These are phyloP conservation scores for Sebastes glaucus DNA, from an alignment of 2,797 vertebrate genomes.

Conservation along the genomic window DNA sequence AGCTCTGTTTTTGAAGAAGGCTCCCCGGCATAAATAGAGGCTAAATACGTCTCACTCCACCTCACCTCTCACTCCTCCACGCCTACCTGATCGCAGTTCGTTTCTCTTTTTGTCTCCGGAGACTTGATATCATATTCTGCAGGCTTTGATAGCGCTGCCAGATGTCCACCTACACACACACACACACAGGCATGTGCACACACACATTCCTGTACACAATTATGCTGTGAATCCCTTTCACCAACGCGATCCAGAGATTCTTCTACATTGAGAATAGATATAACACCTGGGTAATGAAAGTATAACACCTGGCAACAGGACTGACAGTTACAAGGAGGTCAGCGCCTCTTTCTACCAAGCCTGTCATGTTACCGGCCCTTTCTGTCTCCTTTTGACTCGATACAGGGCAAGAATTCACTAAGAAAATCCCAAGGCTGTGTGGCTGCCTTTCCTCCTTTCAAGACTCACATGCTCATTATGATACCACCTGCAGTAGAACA, in stretches of 20 bases:
- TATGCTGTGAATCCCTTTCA: constrained; percentile 22
- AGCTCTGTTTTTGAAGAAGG: constrained; percentile 24
- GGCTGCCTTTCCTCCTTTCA: background rate
- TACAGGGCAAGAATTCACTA: background rate
- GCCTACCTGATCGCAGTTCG: constrained; percentile 16
- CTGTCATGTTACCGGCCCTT: constrained; percentile 18
- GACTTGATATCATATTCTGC: constrained; percentile 35
- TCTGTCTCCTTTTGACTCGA: background rate
- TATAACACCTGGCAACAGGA: constrained; percentile 7
- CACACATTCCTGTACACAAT: background rate
- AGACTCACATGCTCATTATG: constrained; percentile 5
- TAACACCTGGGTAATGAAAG: constrained; percentile 40
- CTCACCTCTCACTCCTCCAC: constrained; percentile 14
- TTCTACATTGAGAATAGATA: background rate
- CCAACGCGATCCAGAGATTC: background rate
- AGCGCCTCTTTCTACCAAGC: background rate
- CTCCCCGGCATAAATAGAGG: constrained; percentile 18
- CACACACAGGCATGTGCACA: background rate
- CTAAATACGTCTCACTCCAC: constrained; percentile 19
- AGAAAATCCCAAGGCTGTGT: background rate
- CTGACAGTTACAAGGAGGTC: constrained; percentile 11
- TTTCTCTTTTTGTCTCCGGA: constrained; percentile 33
- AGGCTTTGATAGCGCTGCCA: constrained; percentile 17
- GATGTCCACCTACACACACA: constrained; percentile 21
- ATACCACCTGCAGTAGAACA: background rate